These are phyloP conservation scores for Pollenia labialis DNA, from an alignment of 2,888 invertebrate species.

Conservation along the genomic window DNA sequence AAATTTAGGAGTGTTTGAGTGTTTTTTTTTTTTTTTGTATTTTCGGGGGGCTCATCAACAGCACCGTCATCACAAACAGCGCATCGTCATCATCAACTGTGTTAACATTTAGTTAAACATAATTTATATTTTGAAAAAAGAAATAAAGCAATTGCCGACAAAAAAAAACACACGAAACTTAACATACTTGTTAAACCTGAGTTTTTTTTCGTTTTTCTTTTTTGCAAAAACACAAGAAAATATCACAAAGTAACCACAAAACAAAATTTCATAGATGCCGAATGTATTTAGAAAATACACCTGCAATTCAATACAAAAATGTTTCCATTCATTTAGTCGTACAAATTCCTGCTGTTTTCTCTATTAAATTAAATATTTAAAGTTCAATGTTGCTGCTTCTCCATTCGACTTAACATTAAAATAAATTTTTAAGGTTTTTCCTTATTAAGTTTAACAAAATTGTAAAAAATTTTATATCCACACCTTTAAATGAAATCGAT, in stretches of 20 bases:
- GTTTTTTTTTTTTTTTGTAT: slow-evolving; percentile 21
- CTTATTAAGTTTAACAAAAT: slow-evolving; percentile 32
- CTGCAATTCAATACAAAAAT: slow-evolving; percentile 47
- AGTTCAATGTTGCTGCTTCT: slow-evolving; percentile 68
- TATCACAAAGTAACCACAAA: slow-evolving; percentile 38
- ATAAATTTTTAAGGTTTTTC: slow-evolving; percentile 55
- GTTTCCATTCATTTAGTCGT: not conserved
- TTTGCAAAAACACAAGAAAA: slow-evolving; percentile 8
- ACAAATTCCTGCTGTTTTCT: slow-evolving; percentile 66
- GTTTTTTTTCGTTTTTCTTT: not conserved
- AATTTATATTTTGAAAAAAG: slow-evolving; percentile 51
- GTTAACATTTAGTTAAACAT: slow-evolving; percentile 71
- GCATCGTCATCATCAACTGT: slow-evolving; percentile 48
- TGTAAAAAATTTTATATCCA: slow-evolving; percentile 19
- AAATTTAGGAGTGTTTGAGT: slow-evolving; percentile 64
- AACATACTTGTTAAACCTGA: slow-evolving; percentile 53
- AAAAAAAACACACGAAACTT: slow-evolving; percentile 14
- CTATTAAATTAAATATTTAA: slow-evolving; percentile 69
- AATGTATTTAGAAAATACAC: slow-evolving; percentile 52
- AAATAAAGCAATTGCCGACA: slow-evolving; percentile 67
- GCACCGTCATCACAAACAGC: slow-evolving; percentile 16
- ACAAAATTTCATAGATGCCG: slow-evolving; percentile 31
- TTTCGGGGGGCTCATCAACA: slow-evolving; percentile 29
- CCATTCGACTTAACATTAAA: slow-evolving; percentile 54
- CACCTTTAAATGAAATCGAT: slow-evolving; percentile 56